phyloP scores from a whole-genome alignment of 2,113 vertebrate genomes.

The Xenopus borealis region DNA sequence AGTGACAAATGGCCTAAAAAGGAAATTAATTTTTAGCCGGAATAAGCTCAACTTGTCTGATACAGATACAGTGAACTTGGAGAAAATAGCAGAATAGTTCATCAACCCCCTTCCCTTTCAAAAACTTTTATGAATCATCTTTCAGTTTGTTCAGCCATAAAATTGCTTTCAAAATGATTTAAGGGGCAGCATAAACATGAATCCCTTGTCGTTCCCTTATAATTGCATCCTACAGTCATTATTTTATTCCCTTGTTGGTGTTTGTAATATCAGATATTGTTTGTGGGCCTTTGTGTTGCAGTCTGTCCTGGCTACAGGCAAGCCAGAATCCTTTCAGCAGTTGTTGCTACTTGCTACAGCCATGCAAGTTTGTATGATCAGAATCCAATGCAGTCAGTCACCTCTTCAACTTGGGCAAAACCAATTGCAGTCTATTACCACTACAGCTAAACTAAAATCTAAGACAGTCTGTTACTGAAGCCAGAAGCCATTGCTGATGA shows the following conservation, averaged over 20 bases:
- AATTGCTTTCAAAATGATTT: constrained; percentile 40
- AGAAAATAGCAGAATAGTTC: not conserved
- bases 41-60: not conserved
- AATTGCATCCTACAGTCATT: constrained; percentile 17
- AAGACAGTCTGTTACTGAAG: no score
- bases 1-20: not conserved
- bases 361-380: no score
- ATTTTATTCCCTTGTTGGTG: constrained; percentile 3
- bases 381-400: no score
- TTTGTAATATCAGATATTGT: not conserved
- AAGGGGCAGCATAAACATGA: not conserved
- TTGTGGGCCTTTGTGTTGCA: no score
- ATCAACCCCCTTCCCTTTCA: not conserved
- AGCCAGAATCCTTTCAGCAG: no score
- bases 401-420: no score
- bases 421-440: no score
- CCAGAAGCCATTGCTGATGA: no score
- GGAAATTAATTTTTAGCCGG: not conserved
- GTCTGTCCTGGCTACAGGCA: no score
- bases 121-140: constrained; percentile 11
- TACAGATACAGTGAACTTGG: not conserved
- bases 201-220: not conserved
- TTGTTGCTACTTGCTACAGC: no score
- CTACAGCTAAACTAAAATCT: no score
- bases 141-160: constrained; percentile 34